Percentiles rank a stretch among this genome's conserved stretches.
These are phyloP conservation scores for Morpho achilles DNA, from an alignment of 2,888 invertebrate species.

Conservation along the genomic window DNA sequence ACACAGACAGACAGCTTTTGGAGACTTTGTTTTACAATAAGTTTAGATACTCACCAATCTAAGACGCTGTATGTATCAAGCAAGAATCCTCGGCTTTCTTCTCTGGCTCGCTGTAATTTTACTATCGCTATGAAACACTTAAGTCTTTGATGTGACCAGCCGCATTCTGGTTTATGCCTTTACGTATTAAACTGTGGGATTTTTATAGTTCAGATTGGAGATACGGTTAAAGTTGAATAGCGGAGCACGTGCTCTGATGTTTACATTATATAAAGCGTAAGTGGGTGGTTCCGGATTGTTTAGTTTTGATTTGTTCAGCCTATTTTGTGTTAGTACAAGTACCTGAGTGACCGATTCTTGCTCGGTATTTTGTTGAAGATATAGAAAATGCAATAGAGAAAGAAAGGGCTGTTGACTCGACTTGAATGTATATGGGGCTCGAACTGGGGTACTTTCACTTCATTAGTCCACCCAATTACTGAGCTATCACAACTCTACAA, in stretches of 20 bases:
- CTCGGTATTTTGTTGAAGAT: too few species aligned
- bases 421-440: too few species aligned
- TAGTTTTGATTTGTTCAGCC: conserved; percentile 16
- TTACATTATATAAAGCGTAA: conserved; percentile 25
- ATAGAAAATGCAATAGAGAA: too few species aligned
- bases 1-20: too few species aligned
- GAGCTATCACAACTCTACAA: too few species aligned
- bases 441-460: too few species aligned
- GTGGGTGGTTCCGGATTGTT: conserved; percentile 28
- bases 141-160: conserved; percentile 45
- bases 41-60: not conserved
- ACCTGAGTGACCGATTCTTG: too few species aligned
- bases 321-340: too few species aligned
- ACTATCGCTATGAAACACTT: conserved; percentile 45
- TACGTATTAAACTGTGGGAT: conserved; percentile 46
- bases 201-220: conserved; percentile 51
- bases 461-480: too few species aligned
- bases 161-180: conserved; percentile 42
- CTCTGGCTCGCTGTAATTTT: conserved; percentile 35
- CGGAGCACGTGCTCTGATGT: conserved; percentile 38
- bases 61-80: conserved; percentile 19
- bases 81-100: conserved; percentile 14
- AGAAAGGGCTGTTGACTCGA: too few species aligned
- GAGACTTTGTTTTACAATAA: too few species aligned
- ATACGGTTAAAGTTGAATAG: conserved; percentile 38